Percentiles rank a stretch among this genome's conserved stretches.
These are phyloP conservation scores for Caenorhabditis becei DNA, from an alignment of 2,888 invertebrate species.

Conservation along the genomic window DNA sequence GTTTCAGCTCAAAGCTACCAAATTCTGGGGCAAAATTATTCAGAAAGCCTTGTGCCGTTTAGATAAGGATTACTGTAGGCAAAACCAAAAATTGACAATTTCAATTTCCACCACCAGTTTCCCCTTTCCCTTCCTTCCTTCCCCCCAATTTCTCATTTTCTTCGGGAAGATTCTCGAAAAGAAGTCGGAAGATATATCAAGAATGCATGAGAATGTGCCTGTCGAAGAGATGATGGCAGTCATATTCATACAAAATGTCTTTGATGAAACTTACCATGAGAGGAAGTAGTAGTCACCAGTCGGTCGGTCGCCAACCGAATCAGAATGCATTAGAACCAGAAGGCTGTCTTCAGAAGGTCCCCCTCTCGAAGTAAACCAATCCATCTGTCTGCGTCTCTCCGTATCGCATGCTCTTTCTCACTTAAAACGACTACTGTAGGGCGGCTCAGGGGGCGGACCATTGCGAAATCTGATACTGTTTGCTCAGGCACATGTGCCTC, in stretches of 20 bases:
- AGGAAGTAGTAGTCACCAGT: slow-evolving; percentile 6
- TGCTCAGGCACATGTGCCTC: slow-evolving; percentile 17
- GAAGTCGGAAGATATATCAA: background rate
- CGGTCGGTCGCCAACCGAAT: slow-evolving; percentile 1
- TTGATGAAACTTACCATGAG: background rate
- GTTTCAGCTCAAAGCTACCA: no score
- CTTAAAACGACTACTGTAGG: slow-evolving; percentile 36
- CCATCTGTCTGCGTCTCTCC: slow-evolving; percentile 15
- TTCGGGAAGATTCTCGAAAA: slow-evolving; percentile 4
- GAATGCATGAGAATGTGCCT: slow-evolving; percentile 9
- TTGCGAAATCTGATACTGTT: slow-evolving; percentile 59
- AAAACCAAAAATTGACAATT: no score
- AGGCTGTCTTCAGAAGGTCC: background rate
- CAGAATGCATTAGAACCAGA: slow-evolving; percentile 11
- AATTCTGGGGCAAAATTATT: no score
- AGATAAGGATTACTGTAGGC: no score
- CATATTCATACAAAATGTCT: slow-evolving; percentile 25
- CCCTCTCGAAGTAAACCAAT: slow-evolving; percentile 37
- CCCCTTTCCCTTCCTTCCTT: no score
- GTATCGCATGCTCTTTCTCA: slow-evolving; percentile 14
- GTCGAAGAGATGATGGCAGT: background rate
- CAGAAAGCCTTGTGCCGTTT: no score
- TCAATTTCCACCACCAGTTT: no score
- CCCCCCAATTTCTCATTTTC: background rate
- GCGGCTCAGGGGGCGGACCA: slow-evolving; percentile 2